A percentile compares a stretch with the other conserved stretches of the same genome.
These are phyloP conservation scores for Itoplectis maculator DNA, from an alignment of 2,888 invertebrate genomes.

Conservation along the genomic window DNA sequence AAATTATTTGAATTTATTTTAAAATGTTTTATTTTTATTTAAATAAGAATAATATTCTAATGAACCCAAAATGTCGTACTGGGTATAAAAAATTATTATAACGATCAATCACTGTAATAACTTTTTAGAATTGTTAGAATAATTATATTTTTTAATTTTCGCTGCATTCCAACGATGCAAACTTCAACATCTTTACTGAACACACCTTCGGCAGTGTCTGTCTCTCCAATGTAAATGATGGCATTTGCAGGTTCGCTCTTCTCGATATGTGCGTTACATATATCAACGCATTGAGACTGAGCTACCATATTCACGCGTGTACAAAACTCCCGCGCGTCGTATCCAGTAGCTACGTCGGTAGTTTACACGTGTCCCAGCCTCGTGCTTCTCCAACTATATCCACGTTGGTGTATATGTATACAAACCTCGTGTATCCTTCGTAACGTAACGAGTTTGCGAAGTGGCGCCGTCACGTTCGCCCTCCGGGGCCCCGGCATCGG, in stretches of 20 bases:
- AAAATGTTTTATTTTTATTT: too few relatives aligned
- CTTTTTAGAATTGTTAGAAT: too few relatives aligned
- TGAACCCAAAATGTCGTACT: too few relatives aligned
- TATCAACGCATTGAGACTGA: not conserved
- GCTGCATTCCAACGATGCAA: too few relatives aligned
- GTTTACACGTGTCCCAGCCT: slow-evolving; percentile 54
- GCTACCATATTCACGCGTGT: slow-evolving; percentile 38
- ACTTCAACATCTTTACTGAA: not conserved
- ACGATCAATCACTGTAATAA: too few relatives aligned
- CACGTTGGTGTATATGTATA: slow-evolving; percentile 4
- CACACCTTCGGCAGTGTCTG: slow-evolving; percentile 44
- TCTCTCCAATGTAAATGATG: slow-evolving; percentile 50
- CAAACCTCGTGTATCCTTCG: slow-evolving; percentile 37
- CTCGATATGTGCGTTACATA: not conserved
- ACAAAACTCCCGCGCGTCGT: slow-evolving; percentile 49
- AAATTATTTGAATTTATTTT: too few relatives aligned
- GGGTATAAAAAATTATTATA: not conserved
- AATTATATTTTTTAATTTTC: too few relatives aligned
- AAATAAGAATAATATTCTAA: too few relatives aligned
- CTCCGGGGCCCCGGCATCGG: slow-evolving; percentile 49
- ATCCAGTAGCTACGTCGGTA: slow-evolving; percentile 60
- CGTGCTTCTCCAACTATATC: slow-evolving; percentile 19
- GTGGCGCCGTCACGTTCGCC: slow-evolving; percentile 67
- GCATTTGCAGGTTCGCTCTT: slow-evolving; percentile 36
- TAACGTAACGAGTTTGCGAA: slow-evolving; percentile 68